Base-by-base conservation (phyloP, 2,113 vertebrate genomes). In the Choloepus hoffmanni region DNA sequence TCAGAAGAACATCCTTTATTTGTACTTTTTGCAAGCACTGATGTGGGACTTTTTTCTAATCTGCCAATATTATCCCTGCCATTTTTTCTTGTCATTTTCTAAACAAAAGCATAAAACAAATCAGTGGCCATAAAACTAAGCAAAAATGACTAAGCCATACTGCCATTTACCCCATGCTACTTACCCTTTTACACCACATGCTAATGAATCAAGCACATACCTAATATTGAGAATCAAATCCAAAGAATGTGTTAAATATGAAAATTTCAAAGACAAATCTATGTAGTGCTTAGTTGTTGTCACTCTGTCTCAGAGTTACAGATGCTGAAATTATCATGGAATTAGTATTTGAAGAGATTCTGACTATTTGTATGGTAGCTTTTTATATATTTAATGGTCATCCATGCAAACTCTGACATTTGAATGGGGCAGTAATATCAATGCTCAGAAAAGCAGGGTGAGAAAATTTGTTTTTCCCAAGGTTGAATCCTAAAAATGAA, bases 211-310 rank as follows among this genome's bases (percentile, higher is more conserved):
- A 89, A 72, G 15, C 19, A 30, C 5, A 87, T 21, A 40, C 40
- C 28, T 26, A 89, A 63, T 92, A 70, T 92, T 74, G 92, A 83
- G 48, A 40, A 78, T 7, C 36, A 76, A 83, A 89, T 74, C 40
- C 74, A 95, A 91, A 62, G 33, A 94, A 68, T 67, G 45, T 73
- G 28, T 73, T 77, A 84, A 83, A 67, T 48, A 26, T 82, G 79
- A 40, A 83, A 78, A 83, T 93, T 85, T 96, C 78, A 91, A 91
- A 94, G 60, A 90, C 88, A 91, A 55, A 91, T 84, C 91, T 95
- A 24, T 70, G 43, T 48, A 94, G 58, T 83, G n/a, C 85, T 93
- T 74, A 89, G n/a, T 78, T 85, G 43, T 67, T 84, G 18, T 36
- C 36, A 73, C 68, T 84, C 72, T 45, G 77, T 74, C 68, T 87